phyloP scores from a whole-genome alignment of 2,797 vertebrate species.

The Spizella passerina region DNA sequence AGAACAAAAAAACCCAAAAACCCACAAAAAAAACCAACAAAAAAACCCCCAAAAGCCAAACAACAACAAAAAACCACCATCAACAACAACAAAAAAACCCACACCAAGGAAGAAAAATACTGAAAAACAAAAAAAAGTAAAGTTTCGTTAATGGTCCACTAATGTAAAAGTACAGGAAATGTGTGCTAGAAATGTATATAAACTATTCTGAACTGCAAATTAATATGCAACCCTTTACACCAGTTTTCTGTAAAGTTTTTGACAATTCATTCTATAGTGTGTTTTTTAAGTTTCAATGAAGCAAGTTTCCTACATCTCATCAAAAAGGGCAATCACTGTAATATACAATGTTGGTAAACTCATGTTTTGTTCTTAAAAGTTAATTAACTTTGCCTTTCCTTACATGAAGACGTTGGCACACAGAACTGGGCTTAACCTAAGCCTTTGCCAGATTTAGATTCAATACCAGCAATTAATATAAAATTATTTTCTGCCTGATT shows the following conservation, averaged over 20 bases:
- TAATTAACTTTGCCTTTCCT: background rate
- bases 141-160: background rate
- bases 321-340: background rate
- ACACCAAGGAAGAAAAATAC: background rate
- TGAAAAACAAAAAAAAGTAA: background rate
- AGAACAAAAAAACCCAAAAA: background rate
- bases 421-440: background rate
- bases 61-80: too few relatives aligned
- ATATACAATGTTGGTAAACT: background rate
- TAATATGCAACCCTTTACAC: background rate
- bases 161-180: background rate
- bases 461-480: background rate
- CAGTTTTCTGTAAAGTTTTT: background rate
- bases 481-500: background rate
- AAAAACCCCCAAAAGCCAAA: background rate
- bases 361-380: background rate
- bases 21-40: accelerated
- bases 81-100: too few relatives aligned
- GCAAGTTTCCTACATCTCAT: background rate
- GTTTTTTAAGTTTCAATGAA: background rate
- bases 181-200: background rate
- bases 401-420: background rate
- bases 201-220: background rate
- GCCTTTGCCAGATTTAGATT: background rate
- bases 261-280: background rate